These are phyloP conservation scores for Eristalis intricaria DNA, from an alignment of 2,888 invertebrate genomes.

Conservation along the genomic window DNA sequence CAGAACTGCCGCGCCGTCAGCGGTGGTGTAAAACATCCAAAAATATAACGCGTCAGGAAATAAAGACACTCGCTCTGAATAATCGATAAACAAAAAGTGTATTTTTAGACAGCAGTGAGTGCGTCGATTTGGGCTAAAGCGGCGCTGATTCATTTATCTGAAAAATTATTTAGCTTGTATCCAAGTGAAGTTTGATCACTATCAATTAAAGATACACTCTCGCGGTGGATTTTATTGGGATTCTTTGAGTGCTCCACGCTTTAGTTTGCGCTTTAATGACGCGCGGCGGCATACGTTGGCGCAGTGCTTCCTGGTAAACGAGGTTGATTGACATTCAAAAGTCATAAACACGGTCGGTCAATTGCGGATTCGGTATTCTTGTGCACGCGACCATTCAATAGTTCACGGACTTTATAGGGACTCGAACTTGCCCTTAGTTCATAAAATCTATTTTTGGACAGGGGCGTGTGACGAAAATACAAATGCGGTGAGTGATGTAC, in stretches of 20 bases:
- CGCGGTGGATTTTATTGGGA: neutral
- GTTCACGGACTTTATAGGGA: neutral
- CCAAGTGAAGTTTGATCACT: neutral
- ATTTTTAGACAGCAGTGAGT: constrained; percentile 23
- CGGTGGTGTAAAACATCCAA: constrained; percentile 33
- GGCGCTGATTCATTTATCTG: constrained; percentile 22
- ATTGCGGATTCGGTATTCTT: neutral
- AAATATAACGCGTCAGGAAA: constrained; percentile 31
- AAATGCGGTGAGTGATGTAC: neutral
- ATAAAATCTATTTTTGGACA: neutral
- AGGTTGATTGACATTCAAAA: neutral
- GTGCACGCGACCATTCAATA: neutral
- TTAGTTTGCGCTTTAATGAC: neutral
- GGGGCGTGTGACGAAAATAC: neutral
- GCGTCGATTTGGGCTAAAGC: neutral
- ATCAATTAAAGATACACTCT: neutral
- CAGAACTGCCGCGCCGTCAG: neutral
- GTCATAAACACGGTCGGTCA: neutral
- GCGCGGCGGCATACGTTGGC: neutral
- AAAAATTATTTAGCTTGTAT: neutral
- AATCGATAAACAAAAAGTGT: constrained; percentile 43
- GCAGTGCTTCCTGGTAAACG: neutral
- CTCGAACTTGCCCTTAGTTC: neutral
- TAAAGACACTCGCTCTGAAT: constrained; percentile 13
- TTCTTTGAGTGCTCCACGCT: neutral